Percentiles rank a stretch among this genome's conserved stretches.
phyloP scores from a whole-genome alignment of 2,113 vertebrate species.

The Chamaea fasciata region DNA sequence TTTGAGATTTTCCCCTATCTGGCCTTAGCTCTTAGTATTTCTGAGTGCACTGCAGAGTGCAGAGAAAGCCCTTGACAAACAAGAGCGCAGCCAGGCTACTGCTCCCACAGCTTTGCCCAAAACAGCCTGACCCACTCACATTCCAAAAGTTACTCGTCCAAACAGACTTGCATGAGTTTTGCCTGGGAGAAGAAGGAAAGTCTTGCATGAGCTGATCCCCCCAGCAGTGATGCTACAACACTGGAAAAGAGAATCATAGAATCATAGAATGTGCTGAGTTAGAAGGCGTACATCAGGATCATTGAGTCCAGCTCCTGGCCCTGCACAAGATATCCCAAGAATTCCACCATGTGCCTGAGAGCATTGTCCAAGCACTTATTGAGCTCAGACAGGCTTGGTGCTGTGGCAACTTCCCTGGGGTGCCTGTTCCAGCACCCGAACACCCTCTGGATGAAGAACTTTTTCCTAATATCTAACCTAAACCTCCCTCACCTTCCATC shows the following conservation, averaged over 20 bases:
- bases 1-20: neutral
- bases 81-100: neutral
- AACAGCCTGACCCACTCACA: neutral
- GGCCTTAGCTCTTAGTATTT: neutral
- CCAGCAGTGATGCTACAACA: neutral
- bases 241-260: neutral
- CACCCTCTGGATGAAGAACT: neutral
- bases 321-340: neutral
- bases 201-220: neutral
- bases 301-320: neutral
- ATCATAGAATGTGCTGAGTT: neutral
- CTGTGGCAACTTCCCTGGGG: neutral
- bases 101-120: neutral
- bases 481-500: neutral
- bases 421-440: neutral
- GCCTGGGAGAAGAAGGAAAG: neutral
- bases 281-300: neutral
- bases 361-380: neutral
- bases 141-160: neutral
- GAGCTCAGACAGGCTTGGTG: neutral
- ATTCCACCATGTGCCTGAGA: neutral
- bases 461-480: neutral
- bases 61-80: neutral
- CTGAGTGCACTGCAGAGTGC: neutral
- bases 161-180: neutral